Percentiles rank a stretch among this genome's conserved stretches.
Conservation (phyloP, 1,140 invertebrate species). For the Cephus cinctus region DNA sequence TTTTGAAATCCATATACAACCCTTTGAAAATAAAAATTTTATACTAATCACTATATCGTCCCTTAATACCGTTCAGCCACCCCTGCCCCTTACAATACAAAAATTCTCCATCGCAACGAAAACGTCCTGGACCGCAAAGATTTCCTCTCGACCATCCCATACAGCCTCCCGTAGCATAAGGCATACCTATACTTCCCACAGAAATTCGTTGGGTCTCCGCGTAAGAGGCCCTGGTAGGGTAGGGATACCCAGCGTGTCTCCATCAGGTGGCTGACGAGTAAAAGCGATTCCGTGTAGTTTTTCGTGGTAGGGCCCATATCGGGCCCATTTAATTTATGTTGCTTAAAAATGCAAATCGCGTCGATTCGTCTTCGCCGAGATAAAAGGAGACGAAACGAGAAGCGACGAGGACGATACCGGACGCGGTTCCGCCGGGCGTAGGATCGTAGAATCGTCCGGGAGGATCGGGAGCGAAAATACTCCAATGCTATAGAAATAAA, state of each 20-base stretch:
- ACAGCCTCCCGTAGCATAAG: constrained; percentile 7
- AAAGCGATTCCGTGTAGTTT: constrained; percentile 6
- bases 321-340: constrained; percentile 29
- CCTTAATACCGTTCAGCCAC: no score
- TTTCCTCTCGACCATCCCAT: constrained; percentile 25
- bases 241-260: background rate
- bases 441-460: background rate
- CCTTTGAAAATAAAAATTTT: no score
- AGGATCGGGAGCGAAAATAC: background rate
- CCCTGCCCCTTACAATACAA: no score
- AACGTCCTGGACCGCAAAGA: no score
- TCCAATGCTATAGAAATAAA: constrained; percentile 13
- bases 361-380: constrained; percentile 26
- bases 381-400: constrained; percentile 3
- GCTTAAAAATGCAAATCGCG: constrained; percentile 32
- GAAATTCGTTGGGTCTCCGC: no score
- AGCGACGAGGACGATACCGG: no score
- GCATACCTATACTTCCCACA: no score
- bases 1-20: no score
- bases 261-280: constrained; percentile 7
- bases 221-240: background rate
- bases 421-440: no score
- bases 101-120: no score
- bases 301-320: constrained; percentile 7
- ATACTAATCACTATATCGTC: no score